Base-by-base conservation (phyloP, 2,113 vertebrate species). In the Strix uralensis region DNA sequence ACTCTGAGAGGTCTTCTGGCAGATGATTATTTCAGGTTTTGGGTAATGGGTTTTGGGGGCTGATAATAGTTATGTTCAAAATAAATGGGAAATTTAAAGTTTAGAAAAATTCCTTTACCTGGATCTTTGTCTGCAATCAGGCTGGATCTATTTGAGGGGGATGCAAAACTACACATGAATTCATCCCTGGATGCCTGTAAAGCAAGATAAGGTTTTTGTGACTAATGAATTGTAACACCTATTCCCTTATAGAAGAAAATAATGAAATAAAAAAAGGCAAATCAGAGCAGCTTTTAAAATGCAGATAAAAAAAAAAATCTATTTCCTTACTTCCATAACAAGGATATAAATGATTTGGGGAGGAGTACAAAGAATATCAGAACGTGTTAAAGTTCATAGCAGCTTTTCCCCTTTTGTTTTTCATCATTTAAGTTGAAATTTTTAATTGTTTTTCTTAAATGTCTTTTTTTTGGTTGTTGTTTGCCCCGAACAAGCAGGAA, bases 101-200 rank as follows among this genome's bases (percentile, higher is more conserved):
- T 67, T 40, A 94, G 59, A 65, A 85, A 71, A 84, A 81, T 73
- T 16, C 69, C 58, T 92, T 98, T 96, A 99, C 99, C 97, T 1
- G 98, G 91, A 54, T 99, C 99, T 98, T 98, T 99, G 40, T 99
- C 99, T 3, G 98, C 94, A 11, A 97, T 97, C 25, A 99, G 93
- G 96, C 98, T 99, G 83, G 98, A 98, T 94, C 99, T 98, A 51
- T 97, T 98, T 88, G 97, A 98, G 52, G 99, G 98, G 23, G 98
- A 87, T 47, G 97, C 81, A 80, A 99, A 97, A 49, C 92, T 92
- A 90, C 98, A 98, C 32, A 98, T 97, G 44, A 99, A 98, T 78
- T 99, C 99, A 88, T 99, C 99, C 90, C 99, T 98, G 92, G 99
- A 98, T 92, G 98, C 97, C 99, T 99, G 96, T 54, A 96, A 97